Evolutionary conservation across 2,113 vertebrate species (phyloP).

Genomic region (Neopipo cinnamomea): DNA sequence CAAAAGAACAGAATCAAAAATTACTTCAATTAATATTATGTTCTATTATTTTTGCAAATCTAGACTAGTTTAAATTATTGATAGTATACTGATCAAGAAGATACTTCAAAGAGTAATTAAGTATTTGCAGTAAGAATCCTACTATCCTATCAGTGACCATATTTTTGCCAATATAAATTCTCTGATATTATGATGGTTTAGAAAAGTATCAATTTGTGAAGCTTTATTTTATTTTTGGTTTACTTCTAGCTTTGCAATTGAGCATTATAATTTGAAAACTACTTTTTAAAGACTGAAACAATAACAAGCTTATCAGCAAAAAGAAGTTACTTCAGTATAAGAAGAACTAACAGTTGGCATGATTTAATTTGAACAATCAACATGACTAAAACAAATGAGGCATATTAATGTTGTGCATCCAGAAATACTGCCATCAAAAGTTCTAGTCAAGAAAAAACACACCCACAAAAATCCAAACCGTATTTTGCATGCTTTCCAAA

Average conservation of each 20-base stretch:
- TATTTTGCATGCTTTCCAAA: slow-evolving; percentile 11
- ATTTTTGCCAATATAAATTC: not conserved
- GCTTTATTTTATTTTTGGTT: not conserved
- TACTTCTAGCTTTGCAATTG: not conserved
- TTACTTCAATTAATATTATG: not conserved
- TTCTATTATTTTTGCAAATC: not conserved
- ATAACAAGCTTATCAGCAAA: not conserved
- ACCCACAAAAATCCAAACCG: not conserved
- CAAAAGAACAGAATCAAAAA: not conserved
- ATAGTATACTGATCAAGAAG: not conserved
- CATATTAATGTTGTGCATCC: not conserved
- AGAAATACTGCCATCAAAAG: slow-evolving; percentile 27
- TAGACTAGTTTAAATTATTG: not conserved
- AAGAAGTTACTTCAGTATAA: not conserved
- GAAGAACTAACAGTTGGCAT: not conserved
- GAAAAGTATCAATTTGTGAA: not conserved
- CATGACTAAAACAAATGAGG: not conserved
- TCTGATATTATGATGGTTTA: not conserved
- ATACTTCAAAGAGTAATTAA: not conserved
- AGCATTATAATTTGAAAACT: not conserved
- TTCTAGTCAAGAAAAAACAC: not conserved
- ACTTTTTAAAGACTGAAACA: not conserved
- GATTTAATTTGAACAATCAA: not conserved
- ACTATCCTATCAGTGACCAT: not conserved
- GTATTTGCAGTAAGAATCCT: not conserved